phyloP scores from a whole-genome alignment of 2,888 invertebrate genomes.

The Andricus quercusramuli region DNA sequence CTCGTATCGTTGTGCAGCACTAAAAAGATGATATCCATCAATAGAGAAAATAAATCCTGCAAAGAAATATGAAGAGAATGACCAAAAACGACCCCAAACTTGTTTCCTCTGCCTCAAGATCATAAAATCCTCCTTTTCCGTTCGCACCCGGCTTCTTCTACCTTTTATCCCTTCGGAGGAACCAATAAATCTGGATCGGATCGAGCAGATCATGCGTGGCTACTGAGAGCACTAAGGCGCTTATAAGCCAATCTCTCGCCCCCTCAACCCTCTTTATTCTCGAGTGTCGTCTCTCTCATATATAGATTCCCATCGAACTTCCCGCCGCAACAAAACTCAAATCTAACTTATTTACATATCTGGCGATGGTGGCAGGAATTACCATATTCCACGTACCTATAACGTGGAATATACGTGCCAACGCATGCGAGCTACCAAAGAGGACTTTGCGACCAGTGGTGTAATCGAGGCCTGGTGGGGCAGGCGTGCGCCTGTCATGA shows the following conservation, averaged over 20 bases:
- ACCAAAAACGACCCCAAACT: constrained; percentile 46
- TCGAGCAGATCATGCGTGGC: constrained; percentile 70
- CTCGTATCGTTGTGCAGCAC: no score
- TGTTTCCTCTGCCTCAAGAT: constrained; percentile 62
- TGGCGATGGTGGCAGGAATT: constrained; percentile 73
- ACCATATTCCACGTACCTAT: constrained; percentile 71
- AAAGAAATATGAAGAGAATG: constrained; percentile 45
- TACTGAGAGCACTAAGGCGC: constrained; percentile 71
- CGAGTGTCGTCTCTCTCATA: constrained; percentile 46
- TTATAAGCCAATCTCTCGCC: constrained; percentile 59
- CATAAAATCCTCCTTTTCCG: constrained; percentile 73
- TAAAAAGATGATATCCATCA: no score
- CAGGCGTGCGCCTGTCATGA: no score
- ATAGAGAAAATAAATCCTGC: neutral
- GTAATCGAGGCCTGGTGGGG: no score
- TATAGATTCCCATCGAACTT: constrained; percentile 75
- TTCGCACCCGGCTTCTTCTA: constrained; percentile 68
- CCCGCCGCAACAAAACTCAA: constrained; percentile 75
- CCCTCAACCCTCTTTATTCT: constrained; percentile 33
- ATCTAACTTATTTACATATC: constrained; percentile 78
- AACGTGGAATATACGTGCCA: constrained; percentile 71
- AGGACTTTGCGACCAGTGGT: neutral
- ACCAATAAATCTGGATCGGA: constrained; percentile 77
- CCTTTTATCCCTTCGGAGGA: constrained; percentile 60
- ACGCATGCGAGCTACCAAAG: constrained; percentile 69